A percentile compares a stretch with the other conserved stretches of the same genome.
These are phyloP conservation scores for Mustela nigripes DNA, from an alignment of 2,113 vertebrate species.

Conservation along the genomic window DNA sequence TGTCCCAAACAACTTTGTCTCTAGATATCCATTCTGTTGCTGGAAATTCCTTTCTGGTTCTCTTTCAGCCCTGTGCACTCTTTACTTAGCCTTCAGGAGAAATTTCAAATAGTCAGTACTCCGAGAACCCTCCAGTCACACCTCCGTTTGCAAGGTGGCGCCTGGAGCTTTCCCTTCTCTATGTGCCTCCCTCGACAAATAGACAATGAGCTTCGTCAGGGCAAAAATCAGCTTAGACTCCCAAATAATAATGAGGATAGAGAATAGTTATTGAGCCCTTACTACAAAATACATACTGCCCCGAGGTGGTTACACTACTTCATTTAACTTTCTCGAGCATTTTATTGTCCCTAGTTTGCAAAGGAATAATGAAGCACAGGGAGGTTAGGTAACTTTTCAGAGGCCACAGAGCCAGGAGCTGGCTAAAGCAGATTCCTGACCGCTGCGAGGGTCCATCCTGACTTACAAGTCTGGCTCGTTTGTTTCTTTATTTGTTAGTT, in stretches of 20 bases:
- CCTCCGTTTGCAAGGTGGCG: not conserved
- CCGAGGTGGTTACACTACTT: not conserved
- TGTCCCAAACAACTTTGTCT: not conserved
- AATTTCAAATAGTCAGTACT: not conserved
- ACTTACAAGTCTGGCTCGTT: not conserved
- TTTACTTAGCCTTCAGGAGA: not conserved
- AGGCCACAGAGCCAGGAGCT: not conserved
- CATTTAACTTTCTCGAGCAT: not conserved
- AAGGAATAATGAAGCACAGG: not conserved
- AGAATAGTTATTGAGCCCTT: not conserved
- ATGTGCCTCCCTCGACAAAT: not conserved
- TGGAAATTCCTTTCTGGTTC: not conserved
- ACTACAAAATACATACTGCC: not conserved
- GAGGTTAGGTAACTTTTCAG: not conserved
- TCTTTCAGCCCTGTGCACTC: not conserved
- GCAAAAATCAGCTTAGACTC: not conserved
- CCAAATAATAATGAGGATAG: not conserved
- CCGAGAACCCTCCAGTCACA: not conserved
- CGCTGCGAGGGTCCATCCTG: not conserved
- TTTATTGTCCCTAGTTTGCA: conserved; percentile 12
- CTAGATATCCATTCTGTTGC: not conserved
- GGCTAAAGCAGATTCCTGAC: not conserved
- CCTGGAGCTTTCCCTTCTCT: not conserved
- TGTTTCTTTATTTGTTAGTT: too few species aligned
- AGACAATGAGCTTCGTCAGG: not conserved